These are phyloP conservation scores for Rhopilema esculentum DNA, from an alignment of 30 jellyfish, hydroid and myxozoan species.

Conservation along the genomic window DNA sequence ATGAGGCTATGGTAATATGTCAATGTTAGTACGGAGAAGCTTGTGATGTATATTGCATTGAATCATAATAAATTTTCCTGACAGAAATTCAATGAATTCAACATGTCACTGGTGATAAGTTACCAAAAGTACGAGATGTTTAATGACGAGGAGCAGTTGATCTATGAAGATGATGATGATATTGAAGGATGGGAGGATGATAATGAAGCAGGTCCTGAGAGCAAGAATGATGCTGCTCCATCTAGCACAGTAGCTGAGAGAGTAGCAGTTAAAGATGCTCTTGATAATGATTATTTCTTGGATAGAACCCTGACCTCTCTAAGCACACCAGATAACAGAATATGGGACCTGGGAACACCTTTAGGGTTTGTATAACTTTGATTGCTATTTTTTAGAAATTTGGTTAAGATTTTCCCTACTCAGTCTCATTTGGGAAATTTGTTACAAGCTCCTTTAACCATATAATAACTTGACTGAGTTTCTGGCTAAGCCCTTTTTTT, in stretches of 20 bases:
- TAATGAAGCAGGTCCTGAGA: not conserved
- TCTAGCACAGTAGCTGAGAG: conserved; percentile 1
- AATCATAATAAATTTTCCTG: not conserved
- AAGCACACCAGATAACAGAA: conserved; percentile 61
- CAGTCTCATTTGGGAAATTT: too few species aligned
- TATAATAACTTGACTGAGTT: too few species aligned
- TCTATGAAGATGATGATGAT: conserved; percentile 93
- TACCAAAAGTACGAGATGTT: conserved; percentile 66
- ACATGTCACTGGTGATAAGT: conserved; percentile 47
- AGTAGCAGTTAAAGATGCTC: conserved; percentile 45
- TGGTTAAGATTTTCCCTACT: too few species aligned
- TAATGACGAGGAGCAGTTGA: conserved; percentile 88
- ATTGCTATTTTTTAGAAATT: too few species aligned
- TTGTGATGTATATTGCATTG: too few species aligned
- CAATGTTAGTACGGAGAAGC: too few species aligned
- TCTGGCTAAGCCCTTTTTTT: too few species aligned
- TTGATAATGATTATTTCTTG: conserved; percentile 70
- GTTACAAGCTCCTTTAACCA: too few species aligned
- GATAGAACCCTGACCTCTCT: conserved; percentile 76
- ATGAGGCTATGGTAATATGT: too few species aligned
- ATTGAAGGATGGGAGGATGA: conserved; percentile 70
- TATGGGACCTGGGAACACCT: conserved; percentile 81
- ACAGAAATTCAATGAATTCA: not conserved
- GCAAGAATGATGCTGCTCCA: not conserved
- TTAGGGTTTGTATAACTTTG: conserved; percentile 77